phyloP scores from a whole-genome alignment of 2,888 invertebrate genomes.

The Hypolimnas misippus region DNA sequence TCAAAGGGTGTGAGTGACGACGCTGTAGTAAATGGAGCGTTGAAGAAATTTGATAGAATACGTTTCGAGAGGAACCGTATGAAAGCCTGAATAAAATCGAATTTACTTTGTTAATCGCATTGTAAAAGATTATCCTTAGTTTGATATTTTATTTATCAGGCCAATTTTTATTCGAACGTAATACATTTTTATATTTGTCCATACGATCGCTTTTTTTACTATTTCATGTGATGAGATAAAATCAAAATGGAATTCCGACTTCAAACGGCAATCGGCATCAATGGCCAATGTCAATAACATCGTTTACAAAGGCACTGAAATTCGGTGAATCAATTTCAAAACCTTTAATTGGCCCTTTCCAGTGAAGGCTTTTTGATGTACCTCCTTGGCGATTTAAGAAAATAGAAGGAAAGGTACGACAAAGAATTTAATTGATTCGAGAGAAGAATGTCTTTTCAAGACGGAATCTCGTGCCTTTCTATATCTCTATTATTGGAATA shows the following conservation, averaged over 20 bases:
- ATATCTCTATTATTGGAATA: conserved; percentile 43
- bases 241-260: conserved; percentile 45
- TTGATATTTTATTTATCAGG: background rate
- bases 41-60: conserved; percentile 43
- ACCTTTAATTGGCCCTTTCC: conserved; percentile 76
- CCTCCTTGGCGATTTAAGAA: conserved; percentile 58
- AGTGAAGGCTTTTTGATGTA: conserved; percentile 66
- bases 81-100: conserved; percentile 9
- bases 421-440: conserved; percentile 77
- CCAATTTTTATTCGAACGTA: background rate
- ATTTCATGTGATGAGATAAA: conserved; percentile 17
- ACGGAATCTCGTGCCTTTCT: conserved; percentile 42
- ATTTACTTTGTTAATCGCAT: background rate
- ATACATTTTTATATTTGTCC: too few relatives aligned
- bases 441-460: conserved; percentile 59
- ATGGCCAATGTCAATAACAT: conserved; percentile 66
- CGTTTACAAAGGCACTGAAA: conserved; percentile 65
- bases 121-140: background rate
- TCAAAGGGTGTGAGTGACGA: conserved; percentile 47
- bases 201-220: too few relatives aligned
- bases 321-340: conserved; percentile 75
- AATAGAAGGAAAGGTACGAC: conserved; percentile 67
- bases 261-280: conserved; percentile 61
- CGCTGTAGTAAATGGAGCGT: conserved; percentile 43
- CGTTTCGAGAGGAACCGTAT: conserved; percentile 20